Conservation (phyloP, 37 sponge, comb jelly and placozoan genomes). For the Ianthella basta region DNA sequence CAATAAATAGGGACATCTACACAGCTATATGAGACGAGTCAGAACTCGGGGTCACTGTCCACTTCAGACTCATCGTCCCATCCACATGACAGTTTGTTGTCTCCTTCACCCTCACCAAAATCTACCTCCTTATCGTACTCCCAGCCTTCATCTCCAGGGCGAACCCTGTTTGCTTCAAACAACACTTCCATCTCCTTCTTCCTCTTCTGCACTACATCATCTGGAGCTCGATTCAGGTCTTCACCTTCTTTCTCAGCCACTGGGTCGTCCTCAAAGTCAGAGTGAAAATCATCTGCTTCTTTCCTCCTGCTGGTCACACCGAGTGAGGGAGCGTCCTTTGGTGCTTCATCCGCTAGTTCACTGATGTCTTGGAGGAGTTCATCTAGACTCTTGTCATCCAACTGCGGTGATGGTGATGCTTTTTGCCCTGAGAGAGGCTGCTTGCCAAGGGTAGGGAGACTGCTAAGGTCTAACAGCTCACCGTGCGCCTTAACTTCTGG, state of each 20-base stretch:
- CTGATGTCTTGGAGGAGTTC: not conserved
- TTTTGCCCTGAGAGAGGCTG: not conserved
- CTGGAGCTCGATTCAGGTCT: constrained; percentile 74
- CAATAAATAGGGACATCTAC: too few species aligned
- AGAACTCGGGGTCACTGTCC: constrained; percentile 16
- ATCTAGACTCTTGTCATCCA: not conserved
- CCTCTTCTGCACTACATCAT: constrained; percentile 30
- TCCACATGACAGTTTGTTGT: constrained; percentile 63
- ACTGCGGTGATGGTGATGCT: not conserved
- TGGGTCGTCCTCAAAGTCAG: not conserved
- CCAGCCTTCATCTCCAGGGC: constrained; percentile 71
- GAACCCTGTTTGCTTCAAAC: constrained; percentile 58
- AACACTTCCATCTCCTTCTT: constrained; percentile 74
- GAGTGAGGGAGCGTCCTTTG: too few species aligned
- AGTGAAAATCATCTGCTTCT: not conserved
- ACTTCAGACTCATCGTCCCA: constrained; percentile 69
- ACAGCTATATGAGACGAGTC: not conserved
- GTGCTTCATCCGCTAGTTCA: not conserved
- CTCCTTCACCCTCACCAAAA: constrained; percentile 34
- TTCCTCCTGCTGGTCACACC: not conserved
- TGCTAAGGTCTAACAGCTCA: not conserved
- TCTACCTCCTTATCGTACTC: constrained; percentile 83
- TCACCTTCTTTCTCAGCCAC: constrained; percentile 8
- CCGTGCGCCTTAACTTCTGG: not conserved
- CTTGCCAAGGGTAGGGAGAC: not conserved